Conservation (phyloP, 2,113 vertebrate genomes). For the Zosterops japonicus region DNA sequence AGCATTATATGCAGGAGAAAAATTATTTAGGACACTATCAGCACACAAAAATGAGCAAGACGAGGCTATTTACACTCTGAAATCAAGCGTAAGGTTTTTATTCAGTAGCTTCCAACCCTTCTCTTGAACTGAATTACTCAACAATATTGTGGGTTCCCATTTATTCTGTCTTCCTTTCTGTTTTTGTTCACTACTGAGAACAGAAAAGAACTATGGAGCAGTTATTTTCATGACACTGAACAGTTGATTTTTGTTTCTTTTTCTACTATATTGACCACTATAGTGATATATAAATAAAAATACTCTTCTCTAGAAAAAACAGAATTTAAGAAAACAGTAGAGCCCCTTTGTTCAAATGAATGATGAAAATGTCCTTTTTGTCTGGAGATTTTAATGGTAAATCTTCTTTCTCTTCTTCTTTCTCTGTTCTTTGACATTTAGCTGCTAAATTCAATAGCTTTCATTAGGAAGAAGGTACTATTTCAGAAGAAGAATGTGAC, state of each 20-base stretch:
- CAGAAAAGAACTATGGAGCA: not conserved
- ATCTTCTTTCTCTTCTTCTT: not conserved
- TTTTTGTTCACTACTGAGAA: not conserved
- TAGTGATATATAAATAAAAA: not conserved
- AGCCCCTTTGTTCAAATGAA: not conserved
- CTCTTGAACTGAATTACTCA: not conserved
- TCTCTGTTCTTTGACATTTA: constrained; percentile 24
- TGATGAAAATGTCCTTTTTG: not conserved
- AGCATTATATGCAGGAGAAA: not conserved
- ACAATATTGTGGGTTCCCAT: not conserved
- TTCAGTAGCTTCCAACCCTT: not conserved
- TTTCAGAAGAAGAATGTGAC: constrained; percentile 15
- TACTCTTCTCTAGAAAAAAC: not conserved
- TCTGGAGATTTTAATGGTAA: not conserved
- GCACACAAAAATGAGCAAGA: not conserved
- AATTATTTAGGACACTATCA: not conserved
- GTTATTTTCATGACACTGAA: not conserved
- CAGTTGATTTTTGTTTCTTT: not conserved
- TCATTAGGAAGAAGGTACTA: constrained; percentile 1
- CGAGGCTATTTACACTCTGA: not conserved
- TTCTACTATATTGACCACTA: not conserved
- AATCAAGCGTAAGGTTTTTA: not conserved
- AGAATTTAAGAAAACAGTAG: not conserved
- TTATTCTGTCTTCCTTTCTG: not conserved
- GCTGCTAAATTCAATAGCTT: not conserved